phyloP scores from a whole-genome alignment of 1,140 invertebrate species.

The Heliothis virescens region DNA sequence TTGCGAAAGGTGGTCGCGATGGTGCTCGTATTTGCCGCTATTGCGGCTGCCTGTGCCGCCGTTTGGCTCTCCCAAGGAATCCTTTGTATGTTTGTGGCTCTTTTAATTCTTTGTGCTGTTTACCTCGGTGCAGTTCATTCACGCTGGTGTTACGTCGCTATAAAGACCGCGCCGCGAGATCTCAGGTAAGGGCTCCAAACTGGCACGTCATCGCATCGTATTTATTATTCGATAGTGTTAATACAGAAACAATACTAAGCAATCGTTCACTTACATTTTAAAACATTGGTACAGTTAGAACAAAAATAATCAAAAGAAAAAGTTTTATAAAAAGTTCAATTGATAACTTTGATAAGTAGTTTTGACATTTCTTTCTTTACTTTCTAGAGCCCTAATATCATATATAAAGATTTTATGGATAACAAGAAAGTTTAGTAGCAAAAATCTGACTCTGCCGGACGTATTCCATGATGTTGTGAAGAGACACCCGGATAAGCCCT shows the following conservation, averaged over 20 bases:
- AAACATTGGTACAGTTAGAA: background rate
- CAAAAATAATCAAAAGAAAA: background rate
- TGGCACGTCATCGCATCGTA: slow-evolving; percentile 42
- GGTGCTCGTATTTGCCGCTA: slow-evolving; percentile 59
- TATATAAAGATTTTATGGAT: slow-evolving; percentile 89
- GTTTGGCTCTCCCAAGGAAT: slow-evolving; percentile 71
- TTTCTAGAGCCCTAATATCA: slow-evolving; percentile 89
- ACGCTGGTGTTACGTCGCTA: slow-evolving; percentile 90
- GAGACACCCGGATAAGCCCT: slow-evolving; percentile 92
- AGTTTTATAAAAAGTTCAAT: background rate
- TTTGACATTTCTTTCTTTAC: slow-evolving; percentile 35
- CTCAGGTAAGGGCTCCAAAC: slow-evolving; percentile 85
- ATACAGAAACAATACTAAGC: background rate
- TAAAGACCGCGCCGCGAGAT: slow-evolving; percentile 90
- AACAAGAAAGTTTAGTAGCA: slow-evolving; percentile 87
- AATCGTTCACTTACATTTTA: background rate
- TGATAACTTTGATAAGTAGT: background rate
- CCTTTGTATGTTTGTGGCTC: slow-evolving; percentile 62
- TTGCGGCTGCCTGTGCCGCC: slow-evolving; percentile 63
- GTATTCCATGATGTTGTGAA: slow-evolving; percentile 90
- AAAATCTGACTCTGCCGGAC: slow-evolving; percentile 90
- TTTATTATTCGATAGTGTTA: slow-evolving; percentile 4
- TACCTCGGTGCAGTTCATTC: slow-evolving; percentile 76
- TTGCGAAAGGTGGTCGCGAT: slow-evolving; percentile 73
- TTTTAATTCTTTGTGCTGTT: slow-evolving; percentile 59